phyloP scores from a whole-genome alignment of 1,140 invertebrate species.

The Aricia agestis region DNA sequence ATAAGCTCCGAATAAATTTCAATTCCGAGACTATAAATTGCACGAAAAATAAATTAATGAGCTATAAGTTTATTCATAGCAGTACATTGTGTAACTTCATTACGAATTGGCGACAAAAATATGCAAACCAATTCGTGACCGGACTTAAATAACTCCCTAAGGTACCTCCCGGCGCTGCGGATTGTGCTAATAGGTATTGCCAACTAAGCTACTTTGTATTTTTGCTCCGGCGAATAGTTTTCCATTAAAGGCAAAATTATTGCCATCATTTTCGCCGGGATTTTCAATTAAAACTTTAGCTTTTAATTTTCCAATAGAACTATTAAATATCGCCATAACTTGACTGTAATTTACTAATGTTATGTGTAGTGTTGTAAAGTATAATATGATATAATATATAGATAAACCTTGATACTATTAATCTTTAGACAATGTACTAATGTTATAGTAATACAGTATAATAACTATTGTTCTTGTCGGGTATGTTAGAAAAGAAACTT shows the following conservation, averaged over 20 bases:
- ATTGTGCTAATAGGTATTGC: not conserved
- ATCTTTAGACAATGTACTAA: too few species aligned
- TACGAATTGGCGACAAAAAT: constrained; percentile 30
- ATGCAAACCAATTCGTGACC: constrained; percentile 31
- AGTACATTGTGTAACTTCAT: constrained; percentile 25
- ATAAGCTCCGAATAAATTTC: constrained; percentile 19
- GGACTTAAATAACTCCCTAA: constrained; percentile 20
- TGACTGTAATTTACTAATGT: too few species aligned
- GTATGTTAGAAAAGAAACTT: too few species aligned
- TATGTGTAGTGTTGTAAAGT: too few species aligned
- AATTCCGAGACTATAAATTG: constrained; percentile 17
- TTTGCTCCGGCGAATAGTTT: not conserved
- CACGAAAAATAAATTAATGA: constrained; percentile 19
- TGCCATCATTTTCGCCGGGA: not conserved
- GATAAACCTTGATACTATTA: too few species aligned
- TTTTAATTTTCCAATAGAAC: not conserved
- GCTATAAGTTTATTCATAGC: constrained; percentile 16
- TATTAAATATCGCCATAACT: too few species aligned
- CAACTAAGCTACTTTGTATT: constrained; percentile 2
- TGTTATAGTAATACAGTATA: too few species aligned
- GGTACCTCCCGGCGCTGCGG: constrained; percentile 5
- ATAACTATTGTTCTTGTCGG: too few species aligned
- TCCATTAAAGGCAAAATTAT: not conserved
- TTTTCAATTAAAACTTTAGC: not conserved
- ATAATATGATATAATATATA: too few species aligned